Evolutionary conservation across 2,113 vertebrate species (phyloP).

Genomic region (Melanocharis versteri): DNA sequence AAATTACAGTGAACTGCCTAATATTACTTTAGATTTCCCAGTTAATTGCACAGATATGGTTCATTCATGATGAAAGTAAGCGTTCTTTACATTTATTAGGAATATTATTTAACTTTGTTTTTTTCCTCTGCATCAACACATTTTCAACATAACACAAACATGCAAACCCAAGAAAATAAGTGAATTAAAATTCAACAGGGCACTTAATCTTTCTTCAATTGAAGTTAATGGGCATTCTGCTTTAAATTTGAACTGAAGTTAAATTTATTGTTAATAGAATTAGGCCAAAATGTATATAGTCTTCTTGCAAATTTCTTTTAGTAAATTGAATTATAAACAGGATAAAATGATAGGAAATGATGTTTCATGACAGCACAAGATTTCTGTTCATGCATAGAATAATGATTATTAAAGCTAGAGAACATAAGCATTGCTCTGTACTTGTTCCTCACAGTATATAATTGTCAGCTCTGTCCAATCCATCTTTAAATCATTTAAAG

Average conservation of each 20-base stretch:
- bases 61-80: background rate
- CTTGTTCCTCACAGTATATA: background rate
- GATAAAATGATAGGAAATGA: conserved; percentile 28
- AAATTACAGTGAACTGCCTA: background rate
- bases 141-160: background rate
- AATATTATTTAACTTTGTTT: background rate
- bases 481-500: background rate
- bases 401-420: background rate
- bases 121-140: background rate
- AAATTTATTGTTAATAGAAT: conserved; percentile 25
- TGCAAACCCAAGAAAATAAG: conserved; percentile 13
- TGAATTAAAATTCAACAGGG: background rate
- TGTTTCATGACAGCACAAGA: background rate
- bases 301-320: background rate
- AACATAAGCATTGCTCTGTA: background rate
- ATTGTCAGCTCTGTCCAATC: background rate
- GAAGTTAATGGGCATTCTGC: background rate
- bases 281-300: conserved; percentile 3
- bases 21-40: background rate
- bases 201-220: background rate
- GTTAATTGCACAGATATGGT: background rate
- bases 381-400: background rate
- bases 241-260: conserved; percentile 29
- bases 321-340: conserved; percentile 40
- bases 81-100: background rate